Percentiles rank a stretch among this genome's conserved stretches.
Conservation (phyloP, 2,888 invertebrate genomes). For the Drosophila mulleri region DNA sequence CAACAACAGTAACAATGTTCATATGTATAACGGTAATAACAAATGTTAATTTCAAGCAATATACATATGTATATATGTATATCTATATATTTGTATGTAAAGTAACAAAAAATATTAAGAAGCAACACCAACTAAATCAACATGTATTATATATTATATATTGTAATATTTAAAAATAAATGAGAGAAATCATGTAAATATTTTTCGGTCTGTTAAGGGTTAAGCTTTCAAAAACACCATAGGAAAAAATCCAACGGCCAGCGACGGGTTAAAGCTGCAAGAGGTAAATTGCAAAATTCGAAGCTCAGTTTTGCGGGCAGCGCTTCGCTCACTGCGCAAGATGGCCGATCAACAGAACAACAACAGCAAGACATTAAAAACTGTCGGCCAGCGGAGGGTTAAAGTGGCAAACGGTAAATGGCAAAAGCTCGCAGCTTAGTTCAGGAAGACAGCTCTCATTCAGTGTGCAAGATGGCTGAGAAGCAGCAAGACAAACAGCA, state of each 20-base stretch:
- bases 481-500: constrained; percentile 1
- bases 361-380: background rate
- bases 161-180: constrained; percentile 59
- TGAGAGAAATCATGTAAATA: constrained; percentile 21
- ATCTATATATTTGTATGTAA: constrained; percentile 25
- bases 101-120: constrained; percentile 16
- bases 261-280: constrained; percentile 1
- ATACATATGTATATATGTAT: constrained; percentile 19
- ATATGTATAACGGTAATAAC: constrained; percentile 21
- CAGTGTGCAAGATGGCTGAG: constrained; percentile 27
- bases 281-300: background rate
- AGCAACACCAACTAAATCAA: constrained; percentile 57
- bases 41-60: constrained; percentile 52
- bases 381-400: background rate
- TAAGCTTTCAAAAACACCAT: background rate
- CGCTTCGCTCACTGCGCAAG: background rate
- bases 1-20: constrained; percentile 20
- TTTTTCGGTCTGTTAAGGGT: background rate
- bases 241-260: too few species aligned
- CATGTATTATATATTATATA: constrained; percentile 73
- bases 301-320: constrained; percentile 4
- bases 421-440: background rate
- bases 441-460: background rate
- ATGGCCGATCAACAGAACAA: constrained; percentile 2
- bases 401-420: constrained; percentile 20